Percentiles rank a stretch among this genome's conserved stretches.
Evolutionary conservation across 92 coral and sea anemone species (phyloP).

Genomic region (Plumapathes pennacea): DNA sequence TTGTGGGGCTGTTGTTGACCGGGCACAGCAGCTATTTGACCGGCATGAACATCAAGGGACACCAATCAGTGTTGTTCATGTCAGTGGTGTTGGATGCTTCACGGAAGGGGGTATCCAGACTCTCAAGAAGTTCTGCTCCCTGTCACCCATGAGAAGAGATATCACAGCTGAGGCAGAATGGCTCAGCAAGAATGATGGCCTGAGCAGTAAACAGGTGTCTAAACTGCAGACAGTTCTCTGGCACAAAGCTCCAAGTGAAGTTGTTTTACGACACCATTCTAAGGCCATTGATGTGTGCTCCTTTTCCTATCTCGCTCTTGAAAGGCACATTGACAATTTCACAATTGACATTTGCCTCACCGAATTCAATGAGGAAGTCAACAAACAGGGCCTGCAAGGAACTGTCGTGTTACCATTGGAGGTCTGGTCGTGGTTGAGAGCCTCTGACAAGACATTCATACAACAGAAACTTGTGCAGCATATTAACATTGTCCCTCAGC

Average conservation of each 20-base stretch:
- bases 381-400: background rate
- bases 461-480: constrained; percentile 1
- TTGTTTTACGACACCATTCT: constrained; percentile 9
- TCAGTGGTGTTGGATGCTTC: constrained; percentile 29
- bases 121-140: constrained; percentile 19
- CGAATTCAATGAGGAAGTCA: constrained; percentile 22
- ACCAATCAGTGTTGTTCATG: constrained; percentile 8
- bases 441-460: constrained; percentile 15
- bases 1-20: constrained; percentile 13
- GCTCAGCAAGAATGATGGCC: constrained; percentile 11
- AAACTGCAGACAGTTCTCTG: constrained; percentile 22
- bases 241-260: constrained; percentile 17
- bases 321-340: constrained; percentile 50
- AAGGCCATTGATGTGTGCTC: constrained; percentile 38
- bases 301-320: constrained; percentile 29
- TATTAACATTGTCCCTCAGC: background rate
- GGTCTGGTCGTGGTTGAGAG: constrained; percentile 28
- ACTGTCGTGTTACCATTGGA: constrained; percentile 41
- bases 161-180: constrained; percentile 39
- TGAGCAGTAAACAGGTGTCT: background rate
- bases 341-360: constrained; percentile 33
- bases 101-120: constrained; percentile 29
- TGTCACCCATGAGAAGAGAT: constrained; percentile 2
- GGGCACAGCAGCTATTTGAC: constrained; percentile 11
- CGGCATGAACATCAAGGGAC: constrained; percentile 9